Base-by-base conservation (phyloP, 1,140 invertebrate species). In the Euglossa dilemma region DNA sequence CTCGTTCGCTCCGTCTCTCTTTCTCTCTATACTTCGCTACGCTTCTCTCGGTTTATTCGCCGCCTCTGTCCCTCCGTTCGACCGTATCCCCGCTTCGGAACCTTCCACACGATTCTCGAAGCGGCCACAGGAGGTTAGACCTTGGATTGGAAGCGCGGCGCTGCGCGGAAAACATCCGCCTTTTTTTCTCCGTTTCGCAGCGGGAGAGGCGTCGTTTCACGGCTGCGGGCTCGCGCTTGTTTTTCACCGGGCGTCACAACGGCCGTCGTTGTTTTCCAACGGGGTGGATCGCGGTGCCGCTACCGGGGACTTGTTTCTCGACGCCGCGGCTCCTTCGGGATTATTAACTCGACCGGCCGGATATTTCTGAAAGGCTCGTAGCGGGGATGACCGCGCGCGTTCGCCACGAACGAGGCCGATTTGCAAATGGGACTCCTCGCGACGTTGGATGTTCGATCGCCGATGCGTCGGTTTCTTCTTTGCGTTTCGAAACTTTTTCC, bases 91-190 rank as follows among this genome's bases (percentile, higher is more conserved):
- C 70, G 74, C 78, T 43, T 54, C 80, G 73, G 74, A 88, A 85
- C 78, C 87, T 87, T 82, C 78, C 78, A 70, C 83, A 59, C 87
- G 85, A 82, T 87, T 82, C 87, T 87, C 86, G 86, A 85, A 82
- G 50, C 83, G 70, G 78, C 83, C 77, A 36, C 59, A 81, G 83
- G 86, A 88, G 83, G 87, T 79, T 87, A 88, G 86, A 87, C 87
- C 87, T 88, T 88, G 87, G 87, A 87, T 78, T 67, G 61, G 50
- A 84, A 59, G 66, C 61, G 77, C 61, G 45, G 20, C 54, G 64
- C 61, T 61, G 81, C 76, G 77, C 76, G 77, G 86, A 85, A 87
- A 85, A 87, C 79, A 85, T 88, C 83, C 86, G 47, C 59, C 85
- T 81, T 75, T 73, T 64, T 75, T 82, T 16, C 64, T 45, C 64